Conservation (phyloP, 2,113 vertebrate genomes). For the Nesoenas mayeri region DNA sequence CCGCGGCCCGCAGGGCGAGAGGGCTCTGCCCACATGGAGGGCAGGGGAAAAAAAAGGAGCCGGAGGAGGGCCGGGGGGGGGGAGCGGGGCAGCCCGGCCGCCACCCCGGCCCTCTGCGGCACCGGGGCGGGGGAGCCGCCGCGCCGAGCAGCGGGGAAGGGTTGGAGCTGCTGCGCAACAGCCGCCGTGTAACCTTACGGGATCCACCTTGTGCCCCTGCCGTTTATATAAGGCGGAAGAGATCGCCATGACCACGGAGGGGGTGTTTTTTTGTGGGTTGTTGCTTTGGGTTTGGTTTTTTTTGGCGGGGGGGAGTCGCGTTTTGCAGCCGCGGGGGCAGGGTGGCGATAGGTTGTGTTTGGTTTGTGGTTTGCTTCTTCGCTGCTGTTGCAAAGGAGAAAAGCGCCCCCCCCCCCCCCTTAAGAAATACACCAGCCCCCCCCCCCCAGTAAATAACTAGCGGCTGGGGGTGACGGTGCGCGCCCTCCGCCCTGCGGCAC, state of each 20-base stretch:
- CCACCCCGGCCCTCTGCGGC: slow-evolving; percentile 53
- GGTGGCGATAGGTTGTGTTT: not conserved
- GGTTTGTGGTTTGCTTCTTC: not conserved
- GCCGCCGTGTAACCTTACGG: not conserved
- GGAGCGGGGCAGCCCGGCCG: not conserved
- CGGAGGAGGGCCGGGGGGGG: not conserved
- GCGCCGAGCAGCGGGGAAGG: not conserved
- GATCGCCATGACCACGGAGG: slow-evolving; percentile 5
- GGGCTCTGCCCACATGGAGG: not conserved
- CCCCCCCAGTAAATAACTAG: not conserved
- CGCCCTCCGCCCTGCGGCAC: not conserved
- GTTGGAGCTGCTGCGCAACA: slow-evolving; percentile 37
- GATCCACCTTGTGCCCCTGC: slow-evolving; percentile 33
- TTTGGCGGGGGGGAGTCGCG: not conserved
- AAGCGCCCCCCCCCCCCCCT: not conserved
- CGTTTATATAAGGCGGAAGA: not conserved
- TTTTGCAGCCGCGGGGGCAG: not conserved
- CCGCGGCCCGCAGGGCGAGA: not conserved
- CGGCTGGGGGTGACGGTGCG: not conserved
- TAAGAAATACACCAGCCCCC: not conserved
- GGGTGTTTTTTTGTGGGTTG: no score
- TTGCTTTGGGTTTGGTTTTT: not conserved
- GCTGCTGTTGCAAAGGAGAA: not conserved
- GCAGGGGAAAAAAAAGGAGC: not conserved
- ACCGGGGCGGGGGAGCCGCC: slow-evolving; percentile 42